A percentile compares a stretch with the other conserved stretches of the same genome.
phyloP scores from a whole-genome alignment of 2,797 vertebrate genomes.

The Merluccius polli region DNA sequence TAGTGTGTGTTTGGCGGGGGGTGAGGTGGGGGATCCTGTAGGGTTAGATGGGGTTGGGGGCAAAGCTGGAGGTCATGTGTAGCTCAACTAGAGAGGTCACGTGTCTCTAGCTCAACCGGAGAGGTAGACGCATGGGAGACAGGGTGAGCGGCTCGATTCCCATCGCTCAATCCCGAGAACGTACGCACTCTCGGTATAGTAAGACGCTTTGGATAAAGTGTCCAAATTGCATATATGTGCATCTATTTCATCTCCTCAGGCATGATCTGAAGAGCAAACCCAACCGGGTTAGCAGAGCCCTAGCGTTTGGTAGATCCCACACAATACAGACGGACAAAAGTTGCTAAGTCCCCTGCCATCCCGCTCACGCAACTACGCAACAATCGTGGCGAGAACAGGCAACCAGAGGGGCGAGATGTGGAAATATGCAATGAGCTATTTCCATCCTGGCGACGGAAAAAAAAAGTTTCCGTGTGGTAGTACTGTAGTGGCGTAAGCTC shows the following conservation, averaged over 20 bases:
- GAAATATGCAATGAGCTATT: not conserved
- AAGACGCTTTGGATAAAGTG: not conserved
- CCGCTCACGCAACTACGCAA: not conserved
- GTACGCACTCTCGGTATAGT: not conserved
- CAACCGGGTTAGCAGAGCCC: too few species aligned
- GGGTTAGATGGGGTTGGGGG: too few species aligned
- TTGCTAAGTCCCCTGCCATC: not conserved
- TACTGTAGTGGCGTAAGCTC: not conserved
- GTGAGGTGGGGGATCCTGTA: too few species aligned
- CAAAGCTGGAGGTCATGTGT: not conserved
- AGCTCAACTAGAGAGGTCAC: not conserved
- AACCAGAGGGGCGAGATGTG: not conserved
- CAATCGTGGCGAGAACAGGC: not conserved
- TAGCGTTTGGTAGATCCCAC: not conserved
- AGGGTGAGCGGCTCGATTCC: not conserved
- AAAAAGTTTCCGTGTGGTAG: not conserved
- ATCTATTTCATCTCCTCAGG: too few species aligned
- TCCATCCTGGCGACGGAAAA: not conserved
- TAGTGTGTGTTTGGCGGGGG: too few species aligned
- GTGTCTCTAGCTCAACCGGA: not conserved
- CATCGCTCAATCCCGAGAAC: not conserved
- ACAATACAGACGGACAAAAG: not conserved
- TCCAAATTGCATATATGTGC: too few species aligned
- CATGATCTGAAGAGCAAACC: not conserved
- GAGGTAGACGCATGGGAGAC: not conserved